Evolutionary conservation across 2,113 vertebrate genomes (phyloP).

Genomic region (Nematolebias whitei): DNA sequence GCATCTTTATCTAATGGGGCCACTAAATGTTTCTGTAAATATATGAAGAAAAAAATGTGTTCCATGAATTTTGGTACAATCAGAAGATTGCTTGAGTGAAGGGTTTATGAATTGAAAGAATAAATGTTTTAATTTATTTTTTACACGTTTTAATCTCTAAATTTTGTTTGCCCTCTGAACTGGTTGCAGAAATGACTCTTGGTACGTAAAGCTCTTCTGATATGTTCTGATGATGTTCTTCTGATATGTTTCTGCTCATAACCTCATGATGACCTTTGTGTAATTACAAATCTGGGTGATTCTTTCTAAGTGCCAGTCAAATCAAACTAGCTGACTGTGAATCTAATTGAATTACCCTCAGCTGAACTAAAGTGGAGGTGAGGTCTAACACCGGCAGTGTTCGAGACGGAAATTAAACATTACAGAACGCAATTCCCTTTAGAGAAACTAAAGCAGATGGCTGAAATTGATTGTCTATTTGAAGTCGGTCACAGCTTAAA

Average conservation of each 20-base stretch:
- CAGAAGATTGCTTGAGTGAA: no score
- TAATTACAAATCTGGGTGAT: not conserved
- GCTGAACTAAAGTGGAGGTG: not conserved
- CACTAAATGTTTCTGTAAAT: not conserved
- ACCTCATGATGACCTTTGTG: not conserved
- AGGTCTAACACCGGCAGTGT: not conserved
- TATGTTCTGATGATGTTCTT: not conserved
- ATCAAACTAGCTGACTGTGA: not conserved
- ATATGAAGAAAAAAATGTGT: not conserved
- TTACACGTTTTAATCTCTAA: not conserved
- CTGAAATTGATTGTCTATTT: slow-evolving; percentile 24
- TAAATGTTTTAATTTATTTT: no score
- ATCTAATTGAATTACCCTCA: not conserved
- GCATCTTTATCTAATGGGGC: slow-evolving; percentile 5
- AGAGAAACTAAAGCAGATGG: slow-evolving; percentile 8
- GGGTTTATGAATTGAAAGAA: no score
- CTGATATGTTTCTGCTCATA: not conserved
- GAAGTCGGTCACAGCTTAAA: slow-evolving; percentile 20
- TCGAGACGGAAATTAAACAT: slow-evolving; percentile 4
- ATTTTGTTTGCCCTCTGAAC: not conserved
- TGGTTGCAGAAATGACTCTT: not conserved
- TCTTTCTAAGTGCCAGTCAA: not conserved
- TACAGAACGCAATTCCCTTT: slow-evolving; percentile 9
- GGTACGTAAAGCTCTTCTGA: not conserved
- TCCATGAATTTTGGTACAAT: no score